Evolutionary conservation across 2,797 vertebrate genomes (phyloP).

Genomic region (Tarsius wallacei): DNA sequence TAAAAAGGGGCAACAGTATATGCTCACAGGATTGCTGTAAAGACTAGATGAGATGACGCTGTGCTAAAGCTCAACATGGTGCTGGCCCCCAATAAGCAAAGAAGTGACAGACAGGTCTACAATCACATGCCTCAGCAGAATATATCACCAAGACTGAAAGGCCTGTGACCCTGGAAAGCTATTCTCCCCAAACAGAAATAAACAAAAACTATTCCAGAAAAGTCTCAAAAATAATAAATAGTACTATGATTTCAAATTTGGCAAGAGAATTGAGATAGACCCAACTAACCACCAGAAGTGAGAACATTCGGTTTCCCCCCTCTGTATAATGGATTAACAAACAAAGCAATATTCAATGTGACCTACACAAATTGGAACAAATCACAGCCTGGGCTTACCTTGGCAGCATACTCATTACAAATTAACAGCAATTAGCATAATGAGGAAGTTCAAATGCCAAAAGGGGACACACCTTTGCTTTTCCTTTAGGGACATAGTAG

Average conservation of each 20-base stretch:
- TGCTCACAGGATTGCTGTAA: neutral
- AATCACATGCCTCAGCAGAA: neutral
- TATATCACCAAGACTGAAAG: neutral
- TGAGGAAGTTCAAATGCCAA: neutral
- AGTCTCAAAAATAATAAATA: neutral
- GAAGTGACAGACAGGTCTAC: neutral
- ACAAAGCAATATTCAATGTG: constrained; percentile 25
- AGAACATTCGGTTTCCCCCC: constrained; percentile 18
- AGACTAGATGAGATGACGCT: neutral
- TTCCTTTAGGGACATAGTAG: constrained; percentile 98
- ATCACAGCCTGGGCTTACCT: neutral
- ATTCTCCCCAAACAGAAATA: neutral
- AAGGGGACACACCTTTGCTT: constrained; percentile 93
- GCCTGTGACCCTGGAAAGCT: neutral
- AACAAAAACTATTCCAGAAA: neutral
- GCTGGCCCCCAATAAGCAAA: neutral
- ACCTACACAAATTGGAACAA: neutral
- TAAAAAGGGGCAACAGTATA: neutral
- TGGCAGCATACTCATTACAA: neutral
- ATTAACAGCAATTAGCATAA: constrained; percentile 29
- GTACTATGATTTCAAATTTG: constrained; percentile 47
- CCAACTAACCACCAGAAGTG: neutral
- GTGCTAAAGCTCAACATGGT: constrained; percentile 20
- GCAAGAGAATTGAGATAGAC: neutral
- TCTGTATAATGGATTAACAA: constrained; percentile 26